Evolutionary conservation across 2,888 invertebrate genomes (phyloP), one percentile per base, ranked within the genome.

Genomic region (Melieria picta): DNA sequence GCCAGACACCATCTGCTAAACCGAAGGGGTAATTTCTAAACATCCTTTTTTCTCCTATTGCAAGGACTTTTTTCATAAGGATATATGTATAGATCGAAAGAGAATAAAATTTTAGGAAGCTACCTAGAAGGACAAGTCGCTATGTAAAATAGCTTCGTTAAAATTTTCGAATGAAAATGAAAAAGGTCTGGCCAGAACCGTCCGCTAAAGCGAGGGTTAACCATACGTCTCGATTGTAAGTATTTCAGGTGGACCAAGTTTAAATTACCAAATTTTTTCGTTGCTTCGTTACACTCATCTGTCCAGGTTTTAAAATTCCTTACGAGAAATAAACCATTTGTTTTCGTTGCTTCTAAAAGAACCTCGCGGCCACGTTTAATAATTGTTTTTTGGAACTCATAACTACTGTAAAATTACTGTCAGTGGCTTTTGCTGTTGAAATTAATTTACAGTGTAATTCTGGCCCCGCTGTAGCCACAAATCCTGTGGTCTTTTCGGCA

Each of bases 391-490:
- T 11, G 42, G 43, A 42, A 9, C 58, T 43, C 65, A 71, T 65
- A 55, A 65, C 65, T 13, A 52, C 60, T 10, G 65, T 71, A 42
- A 61, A 58, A 3, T 65, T 65, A 71, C 58, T 65, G 30, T 65
- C 60, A 4, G 42, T 58, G 58, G 65, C 30, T 58, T 48, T 7
- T 13, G 4, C 48, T 10, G 30, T 45, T 58, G 47, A 47, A 30
- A 30, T 7, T 67, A 46, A 43, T 43, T 42, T 30, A 30, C 30
- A 30, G 16, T 16, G 16, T 16, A 16, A 0, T 16, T 16, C 16
- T 16, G 16, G 43, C 9, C 62, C 68, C 9, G 67, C 60, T 30
- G 42, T 67, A 6, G 60, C 58, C 16, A 48, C 43, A 45, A 64
- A 57, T 45, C 46, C 69, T 6, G 7, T 57, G n/a, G 61, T 62